A percentile compares a stretch with the other conserved stretches of the same genome.
Conservation (phyloP, 23 tunicate genomes). For the Ascidia mentula region DNA sequence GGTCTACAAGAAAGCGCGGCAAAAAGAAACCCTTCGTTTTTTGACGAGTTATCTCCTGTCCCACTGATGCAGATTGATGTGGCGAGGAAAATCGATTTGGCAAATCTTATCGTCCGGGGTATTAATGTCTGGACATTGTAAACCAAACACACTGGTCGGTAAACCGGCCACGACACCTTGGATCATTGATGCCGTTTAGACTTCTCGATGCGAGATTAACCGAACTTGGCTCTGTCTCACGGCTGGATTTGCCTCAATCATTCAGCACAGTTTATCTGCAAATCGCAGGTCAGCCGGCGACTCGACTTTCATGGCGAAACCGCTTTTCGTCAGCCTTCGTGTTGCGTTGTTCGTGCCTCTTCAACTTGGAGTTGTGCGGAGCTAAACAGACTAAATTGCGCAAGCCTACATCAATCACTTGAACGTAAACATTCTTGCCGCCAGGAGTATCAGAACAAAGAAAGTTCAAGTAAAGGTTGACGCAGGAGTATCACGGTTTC, state of each 20-base stretch:
- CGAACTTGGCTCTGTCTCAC: neutral
- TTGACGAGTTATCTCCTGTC: neutral
- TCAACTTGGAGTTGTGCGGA: neutral
- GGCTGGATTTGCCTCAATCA: neutral
- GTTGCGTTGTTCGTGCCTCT: neutral
- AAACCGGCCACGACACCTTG: neutral
- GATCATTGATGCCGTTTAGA: too few species aligned
- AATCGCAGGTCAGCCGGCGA: slow-evolving; percentile 9
- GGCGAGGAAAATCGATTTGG: neutral
- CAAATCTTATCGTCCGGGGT: neutral
- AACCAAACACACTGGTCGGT: neutral
- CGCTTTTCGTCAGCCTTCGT: too few species aligned
- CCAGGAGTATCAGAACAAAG: neutral
- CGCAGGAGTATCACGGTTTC: too few species aligned
- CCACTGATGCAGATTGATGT: neutral
- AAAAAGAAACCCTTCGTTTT: neutral
- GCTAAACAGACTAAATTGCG: neutral
- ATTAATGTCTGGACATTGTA: slow-evolving; percentile 10
- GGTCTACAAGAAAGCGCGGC: neutral
- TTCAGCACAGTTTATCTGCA: neutral
- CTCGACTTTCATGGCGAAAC: neutral
- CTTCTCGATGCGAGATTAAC: neutral
- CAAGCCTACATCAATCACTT: neutral
- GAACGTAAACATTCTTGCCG: neutral
- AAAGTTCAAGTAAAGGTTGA: too few species aligned